A percentile compares a stretch with the other conserved stretches of the same genome.
Evolutionary conservation across 2,888 invertebrate species (phyloP).

Genomic region (Phortica magna): DNA sequence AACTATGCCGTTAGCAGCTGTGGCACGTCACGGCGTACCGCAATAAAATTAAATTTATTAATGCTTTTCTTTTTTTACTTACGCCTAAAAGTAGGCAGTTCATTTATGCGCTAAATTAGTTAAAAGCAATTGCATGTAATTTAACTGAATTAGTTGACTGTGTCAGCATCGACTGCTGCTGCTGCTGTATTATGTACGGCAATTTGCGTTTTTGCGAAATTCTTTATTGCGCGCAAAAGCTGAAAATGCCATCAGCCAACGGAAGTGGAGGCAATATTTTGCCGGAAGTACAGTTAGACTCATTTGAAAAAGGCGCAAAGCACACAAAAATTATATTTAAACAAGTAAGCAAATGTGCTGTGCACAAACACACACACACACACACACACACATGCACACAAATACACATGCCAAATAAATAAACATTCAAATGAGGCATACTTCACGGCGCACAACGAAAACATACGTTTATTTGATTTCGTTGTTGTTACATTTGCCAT

Average conservation of each 20-base stretch:
- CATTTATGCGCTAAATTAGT: conserved; percentile 10
- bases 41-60: conserved; percentile 27
- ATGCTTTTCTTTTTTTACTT: not conserved
- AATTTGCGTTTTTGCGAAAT: not conserved
- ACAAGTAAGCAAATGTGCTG: not conserved
- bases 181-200: not conserved
- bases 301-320: too few species aligned
- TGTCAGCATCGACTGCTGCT: too few species aligned
- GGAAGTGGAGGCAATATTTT: not conserved
- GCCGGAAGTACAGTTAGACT: not conserved
- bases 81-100: not conserved
- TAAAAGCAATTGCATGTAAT: conserved; percentile 17
- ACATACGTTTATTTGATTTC: not conserved
- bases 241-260: too few species aligned
- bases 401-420: conserved; percentile 12
- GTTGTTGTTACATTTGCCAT: not conserved
- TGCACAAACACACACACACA: not conserved
- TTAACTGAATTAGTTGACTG: conserved; percentile 1
- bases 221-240: too few species aligned
- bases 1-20: not conserved
- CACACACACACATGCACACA: not conserved
- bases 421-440: conserved; percentile 27
- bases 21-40: not conserved
- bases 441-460: not conserved
- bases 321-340: not conserved